A percentile compares a stretch with the other conserved stretches of the same genome.
These are phyloP conservation scores for Probaryconus sp. DNA, from an alignment of 1,140 invertebrate species.

Conservation along the genomic window DNA sequence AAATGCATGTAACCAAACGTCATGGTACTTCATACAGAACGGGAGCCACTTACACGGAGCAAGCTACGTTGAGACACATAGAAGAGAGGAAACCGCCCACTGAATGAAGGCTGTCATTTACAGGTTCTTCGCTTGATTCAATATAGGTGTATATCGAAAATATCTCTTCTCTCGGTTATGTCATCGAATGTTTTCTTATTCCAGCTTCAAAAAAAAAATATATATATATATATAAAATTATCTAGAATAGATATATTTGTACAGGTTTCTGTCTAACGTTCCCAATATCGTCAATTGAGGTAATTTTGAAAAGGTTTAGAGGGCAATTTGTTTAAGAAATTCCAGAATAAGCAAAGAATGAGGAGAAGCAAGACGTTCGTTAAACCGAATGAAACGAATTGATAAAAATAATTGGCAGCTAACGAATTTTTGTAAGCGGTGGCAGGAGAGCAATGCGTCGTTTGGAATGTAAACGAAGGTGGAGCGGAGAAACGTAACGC, in stretches of 20 bases:
- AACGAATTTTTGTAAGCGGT: constrained; percentile 62
- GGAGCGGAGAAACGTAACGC: constrained; percentile 67
- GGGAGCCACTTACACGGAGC: constrained; percentile 48
- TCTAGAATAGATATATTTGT: too few species aligned
- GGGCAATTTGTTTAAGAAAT: too few species aligned
- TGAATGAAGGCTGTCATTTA: constrained; percentile 63
- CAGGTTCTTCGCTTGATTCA: constrained; percentile 54
- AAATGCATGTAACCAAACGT: constrained; percentile 57
- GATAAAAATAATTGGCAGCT: constrained; percentile 18
- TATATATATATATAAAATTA: too few species aligned
- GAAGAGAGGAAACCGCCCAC: constrained; percentile 59
- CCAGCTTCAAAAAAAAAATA: too few species aligned
- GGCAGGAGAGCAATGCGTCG: constrained; percentile 52
- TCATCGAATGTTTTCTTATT: constrained; percentile 43
- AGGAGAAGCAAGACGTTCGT: too few species aligned
- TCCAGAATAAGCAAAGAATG: too few species aligned
- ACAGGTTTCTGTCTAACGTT: too few species aligned
- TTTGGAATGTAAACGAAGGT: constrained; percentile 57
- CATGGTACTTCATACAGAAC: constrained; percentile 30
- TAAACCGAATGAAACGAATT: too few species aligned
- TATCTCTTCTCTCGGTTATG: constrained; percentile 33
- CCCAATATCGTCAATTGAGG: too few species aligned
- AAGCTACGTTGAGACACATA: constrained; percentile 50
- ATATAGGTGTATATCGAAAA: constrained; percentile 43
- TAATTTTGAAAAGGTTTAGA: too few species aligned